Percentiles rank a stretch among this genome's conserved stretches.
Evolutionary conservation across 2,113 vertebrate genomes (phyloP).

Genomic region (Gallinago media): DNA sequence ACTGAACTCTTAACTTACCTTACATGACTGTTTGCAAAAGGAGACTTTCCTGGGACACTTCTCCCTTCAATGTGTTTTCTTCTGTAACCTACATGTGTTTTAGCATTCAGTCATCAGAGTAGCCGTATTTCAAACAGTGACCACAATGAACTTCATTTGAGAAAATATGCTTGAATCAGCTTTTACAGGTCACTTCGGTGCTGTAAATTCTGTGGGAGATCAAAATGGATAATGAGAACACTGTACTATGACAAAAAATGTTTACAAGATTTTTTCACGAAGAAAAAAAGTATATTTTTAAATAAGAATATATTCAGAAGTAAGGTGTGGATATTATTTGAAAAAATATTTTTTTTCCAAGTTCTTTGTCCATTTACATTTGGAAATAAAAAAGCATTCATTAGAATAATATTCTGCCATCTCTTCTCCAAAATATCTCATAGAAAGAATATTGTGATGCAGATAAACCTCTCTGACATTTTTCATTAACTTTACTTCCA

Average conservation of each 20-base stretch:
- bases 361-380: background rate
- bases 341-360: background rate
- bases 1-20: background rate
- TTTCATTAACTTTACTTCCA: constrained; percentile 44
- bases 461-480: constrained; percentile 39
- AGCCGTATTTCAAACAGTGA: background rate
- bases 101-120: background rate
- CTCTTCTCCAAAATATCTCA: background rate
- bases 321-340: background rate
- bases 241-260: background rate
- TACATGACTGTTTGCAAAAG: background rate
- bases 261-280: background rate
- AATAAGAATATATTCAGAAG: background rate
- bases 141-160: background rate
- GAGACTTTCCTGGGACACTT: background rate
- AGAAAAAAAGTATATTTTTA: background rate
- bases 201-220: background rate
- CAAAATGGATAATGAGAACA: background rate
- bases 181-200: background rate
- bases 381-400: background rate
- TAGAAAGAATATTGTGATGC: background rate
- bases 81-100: background rate
- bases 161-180: background rate
- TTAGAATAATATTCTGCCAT: background rate
- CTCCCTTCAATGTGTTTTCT: background rate